Conservation (phyloP, 2,113 vertebrate genomes). For the Siniperca chuatsi region DNA sequence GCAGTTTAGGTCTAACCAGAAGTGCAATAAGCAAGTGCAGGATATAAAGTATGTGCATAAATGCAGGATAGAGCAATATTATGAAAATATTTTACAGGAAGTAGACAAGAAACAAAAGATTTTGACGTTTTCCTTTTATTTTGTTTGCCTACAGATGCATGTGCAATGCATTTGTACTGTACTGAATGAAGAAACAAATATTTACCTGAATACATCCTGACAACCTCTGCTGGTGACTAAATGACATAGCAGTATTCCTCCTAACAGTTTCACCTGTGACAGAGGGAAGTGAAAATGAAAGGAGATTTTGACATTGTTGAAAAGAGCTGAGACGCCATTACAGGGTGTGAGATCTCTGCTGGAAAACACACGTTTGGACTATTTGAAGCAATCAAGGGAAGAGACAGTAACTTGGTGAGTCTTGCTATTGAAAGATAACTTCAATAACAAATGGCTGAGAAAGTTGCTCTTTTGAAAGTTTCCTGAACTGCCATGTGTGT, state of each 20-base stretch:
- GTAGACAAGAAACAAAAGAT: too few relatives aligned
- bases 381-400: neutral
- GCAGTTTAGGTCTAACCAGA: too few relatives aligned
- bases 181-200: neutral
- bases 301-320: neutral
- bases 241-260: neutral
- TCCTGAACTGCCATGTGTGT: constrained; percentile 44
- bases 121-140: too few relatives aligned
- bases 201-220: neutral
- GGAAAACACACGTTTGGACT: neutral
- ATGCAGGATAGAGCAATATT: too few relatives aligned
- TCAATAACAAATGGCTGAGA: constrained; percentile 19
- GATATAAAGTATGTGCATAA: too few relatives aligned
- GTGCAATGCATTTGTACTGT: neutral
- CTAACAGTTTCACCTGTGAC: neutral
- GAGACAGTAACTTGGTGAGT: constrained; percentile 6
- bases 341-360: neutral
- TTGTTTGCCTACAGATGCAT: neutral
- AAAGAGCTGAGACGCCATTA: constrained; percentile 4
- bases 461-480: constrained; percentile 5
- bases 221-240: neutral
- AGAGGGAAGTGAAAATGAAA: neutral
- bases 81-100: too few relatives aligned
- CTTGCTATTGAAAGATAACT: neutral
- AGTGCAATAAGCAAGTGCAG: too few relatives aligned